Evolutionary conservation across 2,888 invertebrate species (phyloP), one percentile per base, ranked within the genome.

Genomic region (Galeruca laticollis): DNA sequence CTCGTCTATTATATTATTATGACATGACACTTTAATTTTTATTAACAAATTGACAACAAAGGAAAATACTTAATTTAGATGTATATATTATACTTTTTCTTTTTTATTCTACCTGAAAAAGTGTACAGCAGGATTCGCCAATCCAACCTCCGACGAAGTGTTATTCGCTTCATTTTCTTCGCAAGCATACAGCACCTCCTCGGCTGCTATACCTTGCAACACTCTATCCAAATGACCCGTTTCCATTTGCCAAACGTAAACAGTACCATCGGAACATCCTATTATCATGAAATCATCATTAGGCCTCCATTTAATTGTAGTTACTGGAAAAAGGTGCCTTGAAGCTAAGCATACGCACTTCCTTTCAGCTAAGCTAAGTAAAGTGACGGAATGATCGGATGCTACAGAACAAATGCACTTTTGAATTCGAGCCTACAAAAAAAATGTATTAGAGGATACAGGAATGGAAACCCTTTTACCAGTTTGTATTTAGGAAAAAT

Each of bases 221-320:
- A 99, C 98, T 60, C 99, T 89, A 85, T 99, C 99, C 79, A 99
- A 86, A 83, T 98, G 97, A 0, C 98, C 98, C 1, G 99, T 99
- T 87, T 99, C 99, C 98, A 99, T 99, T 88, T 99, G 99, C 99
- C 99, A 99, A 0, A 99, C 97, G 85, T 98, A 98, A 1, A 99
- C 98, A 0, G 98, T 96, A 2, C 98, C 98, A 85, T 99, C 99
- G 8, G 96, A 95, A 84, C 98, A 98, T 0, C 96, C 97, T 18
- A 99, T 96, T 75, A 98, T 94, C 90, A 99, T 94, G 83, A 98
- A 99, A 85, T 99, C 99, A 82, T 99, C 99, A 2, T 97, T 88
- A 0, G 99, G 98, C 52, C 98, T 89, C 97, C 98, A 98, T 84
- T 98, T 97, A 77, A 99, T 97, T 35, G 93, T 93, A 26, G 95